Percentiles rank a stretch among this genome's conserved stretches.
phyloP scores from a whole-genome alignment of 2,797 vertebrate species.

The Falco concolor region DNA sequence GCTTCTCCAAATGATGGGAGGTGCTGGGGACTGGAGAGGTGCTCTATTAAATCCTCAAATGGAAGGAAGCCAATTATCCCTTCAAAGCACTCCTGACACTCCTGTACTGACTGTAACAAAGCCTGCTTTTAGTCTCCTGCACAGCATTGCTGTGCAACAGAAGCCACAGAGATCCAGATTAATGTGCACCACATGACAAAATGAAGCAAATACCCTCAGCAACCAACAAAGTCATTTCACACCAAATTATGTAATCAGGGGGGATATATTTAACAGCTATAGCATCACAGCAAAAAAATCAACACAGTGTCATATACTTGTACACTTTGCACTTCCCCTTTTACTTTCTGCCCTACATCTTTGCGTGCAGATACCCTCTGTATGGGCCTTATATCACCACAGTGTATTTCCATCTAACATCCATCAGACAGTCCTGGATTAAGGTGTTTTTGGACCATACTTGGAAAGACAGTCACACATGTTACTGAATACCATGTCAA shows the following conservation, averaged over 20 bases:
- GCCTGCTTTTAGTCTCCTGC: neutral
- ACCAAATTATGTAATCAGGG: neutral
- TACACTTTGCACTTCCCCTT: neutral
- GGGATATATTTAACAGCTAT: neutral
- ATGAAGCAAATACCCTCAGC: neutral
- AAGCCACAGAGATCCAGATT: slow-evolving; percentile 8
- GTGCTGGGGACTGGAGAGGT: neutral
- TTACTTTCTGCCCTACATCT: neutral
- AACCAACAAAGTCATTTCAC: neutral
- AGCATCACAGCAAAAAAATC: neutral
- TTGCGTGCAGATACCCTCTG: neutral
- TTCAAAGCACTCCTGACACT: neutral
- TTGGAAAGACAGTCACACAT: neutral
- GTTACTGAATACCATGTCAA: neutral
- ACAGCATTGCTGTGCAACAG: neutral
- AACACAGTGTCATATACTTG: neutral
- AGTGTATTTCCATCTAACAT: neutral
- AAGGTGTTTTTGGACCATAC: neutral
- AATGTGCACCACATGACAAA: neutral
- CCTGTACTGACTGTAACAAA: neutral
- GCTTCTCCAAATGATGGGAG: neutral
- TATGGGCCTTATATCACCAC: neutral
- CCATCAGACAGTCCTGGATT: neutral
- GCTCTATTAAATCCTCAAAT: slow-evolving; percentile 9
- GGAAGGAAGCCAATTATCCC: slow-evolving; percentile 33